These are phyloP conservation scores for Tinamus guttatus DNA, from an alignment of 2,113 vertebrate species.

Conservation along the genomic window DNA sequence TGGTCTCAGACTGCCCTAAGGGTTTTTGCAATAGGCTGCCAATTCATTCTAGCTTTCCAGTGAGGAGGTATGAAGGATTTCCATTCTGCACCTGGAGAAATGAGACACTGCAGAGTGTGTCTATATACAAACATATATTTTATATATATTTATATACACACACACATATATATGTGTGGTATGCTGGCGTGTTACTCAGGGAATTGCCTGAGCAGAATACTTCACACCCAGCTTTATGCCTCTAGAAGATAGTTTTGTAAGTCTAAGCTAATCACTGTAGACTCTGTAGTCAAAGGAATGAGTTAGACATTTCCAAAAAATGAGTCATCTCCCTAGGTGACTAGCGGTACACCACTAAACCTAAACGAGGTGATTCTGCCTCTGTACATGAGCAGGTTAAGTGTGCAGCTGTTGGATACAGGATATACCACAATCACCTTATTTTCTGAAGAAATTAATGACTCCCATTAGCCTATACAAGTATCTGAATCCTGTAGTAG, in stretches of 20 bases:
- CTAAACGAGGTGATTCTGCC: neutral
- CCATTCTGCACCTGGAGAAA: neutral
- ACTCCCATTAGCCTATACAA: neutral
- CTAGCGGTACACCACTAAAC: neutral
- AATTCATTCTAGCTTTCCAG: neutral
- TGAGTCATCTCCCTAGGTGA: neutral
- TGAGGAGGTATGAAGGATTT: fast-evolving
- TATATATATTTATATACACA: too few species aligned
- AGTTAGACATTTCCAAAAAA: neutral
- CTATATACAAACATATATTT: neutral
- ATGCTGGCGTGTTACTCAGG: fast-evolving
- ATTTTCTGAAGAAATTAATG: neutral
- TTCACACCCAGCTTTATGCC: neutral
- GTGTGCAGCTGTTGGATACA: neutral
- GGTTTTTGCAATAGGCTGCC: neutral
- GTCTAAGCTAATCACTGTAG: neutral
- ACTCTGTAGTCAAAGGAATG: neutral
- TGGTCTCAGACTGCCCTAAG: neutral
- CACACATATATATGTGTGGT: neutral
- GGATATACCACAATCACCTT: neutral
- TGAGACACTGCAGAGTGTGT: neutral
- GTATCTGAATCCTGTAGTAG: neutral
- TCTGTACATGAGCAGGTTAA: neutral
- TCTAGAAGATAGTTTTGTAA: neutral
- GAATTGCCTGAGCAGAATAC: neutral